Evolutionary conservation across 35 echinoderm and acorn worm genomes (phyloP), one percentile per base, ranked within the genome.

Genomic region (Lytechinus variegatus): DNA sequence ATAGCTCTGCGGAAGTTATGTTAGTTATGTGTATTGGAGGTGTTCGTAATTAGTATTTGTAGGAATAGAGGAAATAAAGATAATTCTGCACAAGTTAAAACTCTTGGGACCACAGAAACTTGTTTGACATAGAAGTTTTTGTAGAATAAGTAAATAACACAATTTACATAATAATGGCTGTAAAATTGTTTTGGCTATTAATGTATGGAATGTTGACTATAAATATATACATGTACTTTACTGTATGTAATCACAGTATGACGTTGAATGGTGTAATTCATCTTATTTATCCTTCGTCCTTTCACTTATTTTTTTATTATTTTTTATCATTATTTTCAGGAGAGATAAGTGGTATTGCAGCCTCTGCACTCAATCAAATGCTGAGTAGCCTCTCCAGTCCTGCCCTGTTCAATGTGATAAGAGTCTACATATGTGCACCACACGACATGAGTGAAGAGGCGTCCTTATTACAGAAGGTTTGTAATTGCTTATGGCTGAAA

Each of bases 371-470:
- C 94, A 95, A 96, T 86, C 94, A 96, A 55, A 94, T 96, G 11
- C 55, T 96, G n/a, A 94, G 94, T 10, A 96, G 96, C 86, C 96
- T 96, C 52, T 94, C 96, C 16, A 89, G 56, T 44, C 94, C 92
- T 7, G 95, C 97, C 5, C 91, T 93, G 54, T 97, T 95, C 95
- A 97, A 92, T 95, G 55, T 96, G 54, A 89, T 98, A 86, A 95
- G 95, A 87, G 96, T 98, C 27, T 98, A 97, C 57, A 53, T 98
- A 2, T 91, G 95, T 86, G 96, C 95, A 10, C 95, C 97, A 61
- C 71, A 95, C 19, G 93, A 96, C 89, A 56, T 96, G 95, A 87
- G 88, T 19, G 87, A 94, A 86, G 97, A 96, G 57, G 94, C 96
- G 56, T 56, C 61, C 8, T 33, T 94, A n/a, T 94, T 97, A 52